Percentiles rank a stretch among this genome's conserved stretches.
Conservation (phyloP, 2,113 vertebrate genomes). For the Myxocyprinus asiaticus region DNA sequence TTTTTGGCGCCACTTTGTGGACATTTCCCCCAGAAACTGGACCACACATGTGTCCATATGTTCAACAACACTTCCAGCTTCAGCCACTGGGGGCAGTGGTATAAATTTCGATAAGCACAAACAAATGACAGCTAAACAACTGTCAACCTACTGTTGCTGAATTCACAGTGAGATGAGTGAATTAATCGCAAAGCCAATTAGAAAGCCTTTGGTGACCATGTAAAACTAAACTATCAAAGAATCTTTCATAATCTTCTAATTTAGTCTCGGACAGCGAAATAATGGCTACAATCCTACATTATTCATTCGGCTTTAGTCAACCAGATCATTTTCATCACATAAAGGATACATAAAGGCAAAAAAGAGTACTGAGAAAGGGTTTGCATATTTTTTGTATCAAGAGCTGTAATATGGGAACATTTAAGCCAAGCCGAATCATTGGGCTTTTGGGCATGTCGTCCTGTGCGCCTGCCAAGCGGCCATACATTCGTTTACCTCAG, state of each 20-base stretch:
- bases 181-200: no score
- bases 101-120: no score
- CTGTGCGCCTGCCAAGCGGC: neutral
- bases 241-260: neutral
- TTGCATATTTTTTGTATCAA: neutral
- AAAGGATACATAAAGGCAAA: neutral
- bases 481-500: conserved; percentile 7
- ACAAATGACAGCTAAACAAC: no score
- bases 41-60: no score
- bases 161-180: no score
- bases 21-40: no score
- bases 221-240: no score
- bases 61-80: no score
- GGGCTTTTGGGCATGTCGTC: conserved; percentile 6
- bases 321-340: neutral
- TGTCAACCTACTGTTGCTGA: no score
- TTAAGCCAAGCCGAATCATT: conserved; percentile 29
- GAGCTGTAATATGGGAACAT: conserved; percentile 8
- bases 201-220: no score
- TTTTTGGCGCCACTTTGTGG: no score
- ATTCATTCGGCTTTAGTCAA: neutral
- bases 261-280: neutral
- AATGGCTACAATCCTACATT: neutral
- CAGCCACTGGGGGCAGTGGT: no score
- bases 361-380: neutral